A percentile compares a stretch with the other conserved stretches of the same genome.
Conservation (phyloP, 1,140 invertebrate species). For the Eubasilissa regina region DNA sequence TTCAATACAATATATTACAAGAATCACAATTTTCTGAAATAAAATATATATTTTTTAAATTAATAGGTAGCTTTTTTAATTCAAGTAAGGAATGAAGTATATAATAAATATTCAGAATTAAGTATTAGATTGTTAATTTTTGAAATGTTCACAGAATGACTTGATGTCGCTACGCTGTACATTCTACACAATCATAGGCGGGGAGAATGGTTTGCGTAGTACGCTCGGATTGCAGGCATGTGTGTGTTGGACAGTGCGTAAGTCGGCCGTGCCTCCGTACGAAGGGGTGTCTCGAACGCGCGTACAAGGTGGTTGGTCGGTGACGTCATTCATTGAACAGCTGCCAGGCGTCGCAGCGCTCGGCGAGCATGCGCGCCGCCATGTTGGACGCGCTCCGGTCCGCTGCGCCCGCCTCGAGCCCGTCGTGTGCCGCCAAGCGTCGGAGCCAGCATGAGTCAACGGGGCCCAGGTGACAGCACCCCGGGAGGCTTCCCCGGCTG, state of each 20-base stretch:
- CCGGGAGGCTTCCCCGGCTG: not conserved
- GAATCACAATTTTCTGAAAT: too few species aligned
- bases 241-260: conserved; percentile 23
- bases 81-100: too few species aligned
- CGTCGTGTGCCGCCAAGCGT: not conserved
- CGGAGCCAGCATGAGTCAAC: not conserved
- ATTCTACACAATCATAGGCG: too few species aligned
- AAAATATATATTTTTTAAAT: too few species aligned
- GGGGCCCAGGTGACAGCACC: not conserved
- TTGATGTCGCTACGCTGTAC: too few species aligned
- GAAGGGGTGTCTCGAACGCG: conserved; percentile 10
- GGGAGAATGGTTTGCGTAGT: not conserved
- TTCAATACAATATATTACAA: too few species aligned
- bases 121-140: too few species aligned
- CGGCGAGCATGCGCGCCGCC: conserved; percentile 42
- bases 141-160: too few species aligned
- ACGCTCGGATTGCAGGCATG: conserved; percentile 29
- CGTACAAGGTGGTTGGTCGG: not conserved
- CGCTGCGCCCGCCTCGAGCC: not conserved
- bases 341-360: conserved; percentile 44
- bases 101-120: too few species aligned
- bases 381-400: conserved; percentile 33
- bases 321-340: conserved; percentile 52
- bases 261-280: not conserved
- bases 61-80: too few species aligned